Evolutionary conservation across 1,140 invertebrate genomes (phyloP).

Genomic region (Drosophila nasuta): DNA sequence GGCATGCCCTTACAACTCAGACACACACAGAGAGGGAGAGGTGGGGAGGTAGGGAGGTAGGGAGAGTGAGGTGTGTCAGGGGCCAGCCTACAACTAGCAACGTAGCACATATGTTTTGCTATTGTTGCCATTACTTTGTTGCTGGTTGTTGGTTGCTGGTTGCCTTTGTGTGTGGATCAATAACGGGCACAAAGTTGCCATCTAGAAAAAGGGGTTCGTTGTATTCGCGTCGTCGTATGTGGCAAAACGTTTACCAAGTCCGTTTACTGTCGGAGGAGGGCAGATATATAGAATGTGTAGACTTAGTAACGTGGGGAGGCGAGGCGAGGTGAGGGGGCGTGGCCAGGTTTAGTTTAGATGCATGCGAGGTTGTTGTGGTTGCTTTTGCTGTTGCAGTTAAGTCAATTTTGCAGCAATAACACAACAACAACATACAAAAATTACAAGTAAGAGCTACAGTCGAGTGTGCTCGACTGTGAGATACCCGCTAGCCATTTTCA

Average conservation of each 20-base stretch:
- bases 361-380: slow-evolving; percentile 46
- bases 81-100: slow-evolving; percentile 35
- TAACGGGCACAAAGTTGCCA: slow-evolving; percentile 78
- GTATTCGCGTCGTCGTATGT: slow-evolving; percentile 36
- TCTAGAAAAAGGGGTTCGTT: slow-evolving; percentile 51
- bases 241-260: slow-evolving; percentile 59
- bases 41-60: neutral
- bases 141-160: slow-evolving; percentile 17
- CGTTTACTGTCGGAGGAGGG: slow-evolving; percentile 36
- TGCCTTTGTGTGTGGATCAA: slow-evolving; percentile 58
- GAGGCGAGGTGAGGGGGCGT: neutral
- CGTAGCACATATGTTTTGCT: slow-evolving; percentile 1
- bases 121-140: neutral
- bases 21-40: slow-evolving; percentile 30
- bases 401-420: slow-evolving; percentile 67
- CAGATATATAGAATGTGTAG: slow-evolving; percentile 1
- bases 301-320: neutral
- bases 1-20: slow-evolving; percentile 65
- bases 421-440: slow-evolving; percentile 47
- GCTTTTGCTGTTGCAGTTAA: slow-evolving; percentile 71
- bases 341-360: slow-evolving; percentile 40
- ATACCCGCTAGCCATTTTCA: no score
- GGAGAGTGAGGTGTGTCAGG: slow-evolving; percentile 19
- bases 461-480: no score
- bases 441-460: no score